Base-by-base conservation (phyloP, 2,888 invertebrate genomes). In the Halictus ligatus region DNA sequence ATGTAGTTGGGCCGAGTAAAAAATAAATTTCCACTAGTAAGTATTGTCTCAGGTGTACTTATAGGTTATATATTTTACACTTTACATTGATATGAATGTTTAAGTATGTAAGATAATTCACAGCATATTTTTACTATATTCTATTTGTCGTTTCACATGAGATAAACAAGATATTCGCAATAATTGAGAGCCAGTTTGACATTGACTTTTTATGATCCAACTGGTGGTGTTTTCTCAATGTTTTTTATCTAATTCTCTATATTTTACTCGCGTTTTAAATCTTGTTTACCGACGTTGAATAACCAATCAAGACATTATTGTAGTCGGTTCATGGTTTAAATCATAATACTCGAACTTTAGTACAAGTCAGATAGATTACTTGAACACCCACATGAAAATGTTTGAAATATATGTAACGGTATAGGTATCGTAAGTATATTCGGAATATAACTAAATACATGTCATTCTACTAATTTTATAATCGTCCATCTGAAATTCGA, bases 141-240 rank as follows among this genome's bases (percentile, higher is more conserved):
- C 71, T 83, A 67, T 77, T 79, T 72, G 25, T 43, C 43, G 25
- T 75, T 79, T 60, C 21, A 72, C 50, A 72, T 35, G 18, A 60
- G 54, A 79, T 75, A 78, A 88, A 84, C 80, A 69, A 81, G 43
- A 80, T 71, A 77, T 89, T 80, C 75, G 74, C 75, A 75, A 78
- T 78, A 82, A 91, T 80, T 85, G 77, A 77, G 58, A 72, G 72
- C 78, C 82, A 86, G 60, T 88, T 88, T 88, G 86, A 92, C 90
- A 91, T 87, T 90, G 89, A 89, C 83, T 86, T 89, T 75, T 64
- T 76, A 69, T 81, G 35, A 5, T 78, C 69, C 64, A 81, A 89
- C 74, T 79, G 54, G 71, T 43, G 67, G 18, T 82, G 60, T 81
- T 83, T 82, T 69, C 60, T 75, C 67, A 75, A 84, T 76, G 75